Conservation (phyloP, 2,797 vertebrate genomes). For the Benthosema pterotum region DNA sequence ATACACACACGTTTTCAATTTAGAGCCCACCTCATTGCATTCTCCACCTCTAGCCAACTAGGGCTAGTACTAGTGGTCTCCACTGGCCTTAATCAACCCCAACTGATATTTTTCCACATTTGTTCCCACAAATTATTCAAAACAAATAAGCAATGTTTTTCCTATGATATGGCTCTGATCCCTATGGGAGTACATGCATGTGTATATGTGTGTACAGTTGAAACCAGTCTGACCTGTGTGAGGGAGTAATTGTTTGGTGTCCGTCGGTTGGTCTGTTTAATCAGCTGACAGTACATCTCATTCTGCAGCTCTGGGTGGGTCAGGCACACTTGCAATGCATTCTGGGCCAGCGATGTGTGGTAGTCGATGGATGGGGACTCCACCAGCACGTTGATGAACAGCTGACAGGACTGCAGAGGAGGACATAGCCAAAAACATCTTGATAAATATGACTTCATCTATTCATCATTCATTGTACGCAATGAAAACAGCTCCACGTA, state of each 20-base stretch:
- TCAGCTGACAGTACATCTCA: constrained; percentile 94
- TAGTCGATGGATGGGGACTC: constrained; percentile 94
- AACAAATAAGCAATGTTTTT: constrained; percentile 35
- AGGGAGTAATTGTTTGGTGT: constrained; percentile 88
- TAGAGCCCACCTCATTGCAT: constrained; percentile 21
- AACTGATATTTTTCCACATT: constrained; percentile 46
- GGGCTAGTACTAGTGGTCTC: constrained; percentile 52
- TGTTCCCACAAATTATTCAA: constrained; percentile 56
- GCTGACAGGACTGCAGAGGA: constrained; percentile 88
- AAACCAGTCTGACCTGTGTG: constrained; percentile 83
- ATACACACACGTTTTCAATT: too few species aligned
- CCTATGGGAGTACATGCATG: too few species aligned
- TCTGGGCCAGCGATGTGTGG: constrained; percentile 94
- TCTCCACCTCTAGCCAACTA: constrained; percentile 48
- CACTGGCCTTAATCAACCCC: background rate
- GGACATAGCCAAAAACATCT: constrained; percentile 15
- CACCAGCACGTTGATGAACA: constrained; percentile 95
- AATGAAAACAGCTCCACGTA: too few species aligned
- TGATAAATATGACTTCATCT: background rate
- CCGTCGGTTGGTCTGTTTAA: constrained; percentile 89
- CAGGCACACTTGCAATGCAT: constrained; percentile 93
- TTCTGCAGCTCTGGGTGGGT: constrained; percentile 94
- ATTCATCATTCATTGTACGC: background rate
- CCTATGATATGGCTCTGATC: constrained; percentile 16
- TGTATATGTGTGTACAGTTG: background rate